Conservation (phyloP, 2,888 invertebrate species). For the Flexamia atlantica region DNA sequence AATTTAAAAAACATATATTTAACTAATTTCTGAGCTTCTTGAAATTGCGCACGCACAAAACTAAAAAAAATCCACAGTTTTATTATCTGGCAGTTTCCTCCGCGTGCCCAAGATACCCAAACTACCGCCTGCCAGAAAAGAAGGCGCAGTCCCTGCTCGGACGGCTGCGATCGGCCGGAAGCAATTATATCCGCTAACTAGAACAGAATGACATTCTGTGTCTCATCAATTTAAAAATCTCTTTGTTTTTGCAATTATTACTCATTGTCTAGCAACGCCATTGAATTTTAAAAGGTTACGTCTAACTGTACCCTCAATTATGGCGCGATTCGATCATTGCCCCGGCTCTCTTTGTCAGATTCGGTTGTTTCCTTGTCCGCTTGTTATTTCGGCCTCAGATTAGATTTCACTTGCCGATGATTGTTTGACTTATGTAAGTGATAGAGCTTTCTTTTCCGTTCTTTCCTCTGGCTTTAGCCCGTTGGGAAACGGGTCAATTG, state of each 20-base stretch:
- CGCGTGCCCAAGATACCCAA: no score
- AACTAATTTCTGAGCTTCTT: no score
- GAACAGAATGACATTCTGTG: conserved; percentile 61
- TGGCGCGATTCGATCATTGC: conserved; percentile 15
- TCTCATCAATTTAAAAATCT: conserved; percentile 64
- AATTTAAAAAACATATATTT: no score
- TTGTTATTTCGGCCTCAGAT: conserved; percentile 37
- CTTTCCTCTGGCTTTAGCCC: neutral
- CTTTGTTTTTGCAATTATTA: conserved; percentile 62
- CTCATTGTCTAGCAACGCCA: conserved; percentile 57
- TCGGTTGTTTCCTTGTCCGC: conserved; percentile 36
- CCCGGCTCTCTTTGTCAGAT: conserved; percentile 27
- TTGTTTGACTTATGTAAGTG: conserved; percentile 43
- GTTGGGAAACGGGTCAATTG: conserved; percentile 35
- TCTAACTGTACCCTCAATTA: conserved; percentile 50
- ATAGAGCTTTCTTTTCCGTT: conserved; percentile 42
- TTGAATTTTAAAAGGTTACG: conserved; percentile 61
- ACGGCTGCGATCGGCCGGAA: conserved; percentile 44
- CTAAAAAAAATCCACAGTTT: no score
- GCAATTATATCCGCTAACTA: conserved; percentile 61
- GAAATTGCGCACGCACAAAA: no score
- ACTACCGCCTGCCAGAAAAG: neutral
- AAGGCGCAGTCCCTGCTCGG: conserved; percentile 16
- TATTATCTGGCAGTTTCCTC: no score
- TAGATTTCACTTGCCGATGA: conserved; percentile 30